phyloP scores from a whole-genome alignment of 2,797 vertebrate species.

The Graptemys geographica region DNA sequence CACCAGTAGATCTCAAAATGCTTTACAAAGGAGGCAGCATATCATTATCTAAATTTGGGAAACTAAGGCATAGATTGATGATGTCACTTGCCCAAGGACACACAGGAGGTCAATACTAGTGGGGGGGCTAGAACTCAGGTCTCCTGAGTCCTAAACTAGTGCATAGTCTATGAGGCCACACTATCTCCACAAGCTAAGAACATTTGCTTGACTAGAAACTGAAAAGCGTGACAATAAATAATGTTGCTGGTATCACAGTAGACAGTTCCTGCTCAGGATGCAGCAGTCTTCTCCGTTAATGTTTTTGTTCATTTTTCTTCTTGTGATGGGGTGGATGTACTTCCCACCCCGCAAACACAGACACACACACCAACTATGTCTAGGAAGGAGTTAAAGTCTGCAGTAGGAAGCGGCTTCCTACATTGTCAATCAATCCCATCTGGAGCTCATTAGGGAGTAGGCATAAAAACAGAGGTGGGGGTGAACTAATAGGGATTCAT shows the following conservation, averaged over 20 bases:
- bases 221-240: not conserved
- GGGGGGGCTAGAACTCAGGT: not conserved
- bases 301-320: not conserved
- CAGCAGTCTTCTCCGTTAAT: not conserved
- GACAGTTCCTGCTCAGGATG: not conserved
- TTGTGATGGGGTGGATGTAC: rapidly evolving
- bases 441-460: conserved; percentile 58
- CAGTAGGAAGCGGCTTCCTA: conserved; percentile 41
- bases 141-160: not conserved
- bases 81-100: not conserved
- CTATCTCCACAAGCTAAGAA: not conserved
- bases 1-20: not conserved
- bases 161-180: not conserved
- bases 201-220: not conserved
- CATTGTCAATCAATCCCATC: not conserved
- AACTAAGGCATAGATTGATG: not conserved
- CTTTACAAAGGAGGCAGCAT: not conserved
- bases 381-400: conserved; percentile 49
- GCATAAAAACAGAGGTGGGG: conserved; percentile 23
- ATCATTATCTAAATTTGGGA: not conserved
- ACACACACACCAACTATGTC: not conserved
- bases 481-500: conserved; percentile 35
- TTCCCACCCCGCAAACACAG: not conserved
- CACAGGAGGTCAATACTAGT: not conserved
- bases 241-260: not conserved